phyloP scores from a whole-genome alignment of 2,113 vertebrate species.

The Oryzias woworae region DNA sequence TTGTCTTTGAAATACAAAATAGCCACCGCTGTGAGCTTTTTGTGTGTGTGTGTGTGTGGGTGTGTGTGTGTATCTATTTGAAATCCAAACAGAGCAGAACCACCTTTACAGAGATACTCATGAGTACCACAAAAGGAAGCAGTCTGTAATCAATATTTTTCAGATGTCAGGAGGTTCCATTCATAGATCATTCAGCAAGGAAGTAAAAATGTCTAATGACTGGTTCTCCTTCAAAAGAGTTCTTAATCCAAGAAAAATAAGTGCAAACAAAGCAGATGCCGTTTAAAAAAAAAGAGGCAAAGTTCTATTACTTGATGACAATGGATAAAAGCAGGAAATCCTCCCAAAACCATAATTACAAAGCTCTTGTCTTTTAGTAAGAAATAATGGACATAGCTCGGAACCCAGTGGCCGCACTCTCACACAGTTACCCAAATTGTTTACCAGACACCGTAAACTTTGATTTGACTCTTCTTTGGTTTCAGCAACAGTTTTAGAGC shows the following conservation, averaged over 20 bases:
- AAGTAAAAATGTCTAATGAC: slow-evolving; percentile 26
- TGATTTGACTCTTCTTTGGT: slow-evolving; percentile 10
- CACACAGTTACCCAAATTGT: slow-evolving; percentile 1
- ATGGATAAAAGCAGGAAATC: slow-evolving; percentile 32
- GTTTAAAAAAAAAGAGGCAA: slow-evolving; percentile 20
- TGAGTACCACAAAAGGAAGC: slow-evolving; percentile 8
- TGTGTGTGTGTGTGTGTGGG: no score
- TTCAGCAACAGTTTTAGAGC: slow-evolving; percentile 5
- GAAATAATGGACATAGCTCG: slow-evolving; percentile 6
- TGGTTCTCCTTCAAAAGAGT: slow-evolving; percentile 1
- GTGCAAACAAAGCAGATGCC: slow-evolving; percentile 25
- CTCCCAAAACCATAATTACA: slow-evolving; percentile 17
- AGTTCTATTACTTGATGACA: slow-evolving; percentile 26
- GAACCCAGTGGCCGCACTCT: slow-evolving; percentile 1
- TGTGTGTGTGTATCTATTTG: background rate
- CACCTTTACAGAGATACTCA: slow-evolving; percentile 1
- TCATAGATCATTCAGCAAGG: slow-evolving; percentile 24
- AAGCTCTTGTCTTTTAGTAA: slow-evolving; percentile 21
- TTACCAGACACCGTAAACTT: slow-evolving; percentile 10
- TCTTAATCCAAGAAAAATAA: slow-evolving; percentile 18
- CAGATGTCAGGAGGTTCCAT: slow-evolving; percentile 24
- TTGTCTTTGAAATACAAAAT: slow-evolving; percentile 7
- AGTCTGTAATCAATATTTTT: slow-evolving; percentile 27
- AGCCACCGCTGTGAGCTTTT: background rate
- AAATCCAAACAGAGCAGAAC: slow-evolving; percentile 1